Evolutionary conservation across 2,797 vertebrate species (phyloP).

Genomic region (Muscicapa comitata): DNA sequence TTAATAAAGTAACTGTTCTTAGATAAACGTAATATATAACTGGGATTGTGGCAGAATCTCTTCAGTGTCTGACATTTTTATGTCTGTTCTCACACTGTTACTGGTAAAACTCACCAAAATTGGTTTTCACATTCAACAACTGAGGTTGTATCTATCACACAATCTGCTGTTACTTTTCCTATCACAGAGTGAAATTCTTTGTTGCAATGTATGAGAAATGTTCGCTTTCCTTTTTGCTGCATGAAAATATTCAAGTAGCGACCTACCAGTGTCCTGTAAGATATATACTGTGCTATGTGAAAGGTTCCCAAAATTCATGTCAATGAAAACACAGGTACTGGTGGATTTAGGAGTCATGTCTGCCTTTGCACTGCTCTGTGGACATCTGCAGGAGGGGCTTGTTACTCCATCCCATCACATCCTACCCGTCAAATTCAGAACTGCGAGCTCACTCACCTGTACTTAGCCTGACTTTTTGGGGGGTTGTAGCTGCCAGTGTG

Average conservation of each 20-base stretch:
- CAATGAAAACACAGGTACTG: not conserved
- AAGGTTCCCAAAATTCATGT: not conserved
- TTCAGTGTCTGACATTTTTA: not conserved
- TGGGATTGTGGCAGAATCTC: not conserved
- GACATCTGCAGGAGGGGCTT: not conserved
- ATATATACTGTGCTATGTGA: not conserved
- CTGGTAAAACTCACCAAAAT: not conserved
- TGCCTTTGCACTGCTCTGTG: not conserved
- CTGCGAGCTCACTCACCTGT: not conserved
- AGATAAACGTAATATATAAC: not conserved
- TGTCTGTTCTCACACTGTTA: not conserved
- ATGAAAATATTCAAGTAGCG: not conserved
- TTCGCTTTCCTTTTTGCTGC: not conserved
- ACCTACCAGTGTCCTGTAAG: not conserved
- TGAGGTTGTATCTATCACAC: accelerated
- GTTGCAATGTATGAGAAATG: not conserved
- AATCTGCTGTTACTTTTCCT: not conserved
- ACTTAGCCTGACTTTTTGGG: not conserved
- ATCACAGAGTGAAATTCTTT: not conserved
- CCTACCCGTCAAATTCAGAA: not conserved
- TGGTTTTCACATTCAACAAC: not conserved
- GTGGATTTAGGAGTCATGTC: not conserved
- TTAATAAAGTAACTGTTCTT: not conserved
- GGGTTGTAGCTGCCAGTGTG: not conserved
- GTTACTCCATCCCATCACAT: not conserved